Base-by-base conservation (phyloP, 2,888 invertebrate genomes). In the Harpalus rubripes region DNA sequence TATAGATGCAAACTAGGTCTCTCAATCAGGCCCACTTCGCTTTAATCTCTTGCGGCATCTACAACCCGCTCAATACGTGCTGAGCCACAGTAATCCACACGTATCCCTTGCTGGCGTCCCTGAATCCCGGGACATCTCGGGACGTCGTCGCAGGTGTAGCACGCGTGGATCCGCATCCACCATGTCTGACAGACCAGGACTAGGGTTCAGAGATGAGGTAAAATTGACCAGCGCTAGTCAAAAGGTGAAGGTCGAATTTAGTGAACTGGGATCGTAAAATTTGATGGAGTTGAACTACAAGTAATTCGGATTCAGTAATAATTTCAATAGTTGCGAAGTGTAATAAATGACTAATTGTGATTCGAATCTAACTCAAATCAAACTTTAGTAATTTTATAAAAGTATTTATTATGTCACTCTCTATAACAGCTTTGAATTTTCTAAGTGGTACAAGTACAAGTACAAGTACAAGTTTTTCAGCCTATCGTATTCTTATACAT, bases 11-110 rank as follows among this genome's bases (percentile, higher is more conserved):
- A 32, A 32, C 32, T 32, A 59, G 59, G 16, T 59, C 59, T 18
- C 59, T 18, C 15, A 8, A 18, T 16, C 16, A 16, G 59, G 59
- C 16, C 16, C 59, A 59, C 15, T 59, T 18, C 59, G 16, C 18
- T 18, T 7, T 65, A 65, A 65, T 65, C 65, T 65, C 32, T 26
- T 26, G 65, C 26, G 65, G 65, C 65, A 65, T 22, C 65, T 32
- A 65, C 65, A 65, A 65, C 26, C 26, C 65, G 65, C 65, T 65
- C 65, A 65, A 65, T 65, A 65, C 65, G 65, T 65, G 26, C 32
- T 32, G 32, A 65, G 12, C 32, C 26, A n/a, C 26, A 8, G 65
- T 65, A 65, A 65, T 65, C 65, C 65, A 26, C 65, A n/a, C 22
- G 32, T 32, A 12, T 22, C 22, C 26, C 65, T 26, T 15, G 16